A percentile compares a stretch with the other conserved stretches of the same genome.
phyloP scores from a whole-genome alignment of 2,797 vertebrate genomes.

The Sebastes nivosus region DNA sequence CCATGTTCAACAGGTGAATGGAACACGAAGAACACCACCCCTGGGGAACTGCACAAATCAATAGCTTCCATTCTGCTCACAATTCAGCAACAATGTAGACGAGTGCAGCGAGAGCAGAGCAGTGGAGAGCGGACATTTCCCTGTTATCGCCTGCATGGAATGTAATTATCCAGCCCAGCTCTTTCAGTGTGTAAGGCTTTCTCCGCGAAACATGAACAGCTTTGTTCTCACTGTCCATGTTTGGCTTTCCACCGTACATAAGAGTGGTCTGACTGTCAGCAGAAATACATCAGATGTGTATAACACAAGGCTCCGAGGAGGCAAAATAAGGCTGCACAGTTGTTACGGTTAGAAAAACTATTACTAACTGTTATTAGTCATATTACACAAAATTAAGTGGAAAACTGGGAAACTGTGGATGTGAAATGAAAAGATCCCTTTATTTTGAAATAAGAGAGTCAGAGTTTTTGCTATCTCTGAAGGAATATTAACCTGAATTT shows the following conservation, averaged over 20 bases:
- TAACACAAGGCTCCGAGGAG: background rate
- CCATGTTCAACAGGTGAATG: constrained; percentile 44
- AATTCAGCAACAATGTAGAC: constrained; percentile 71
- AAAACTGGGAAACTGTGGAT: background rate
- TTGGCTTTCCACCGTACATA: background rate
- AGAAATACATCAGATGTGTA: background rate
- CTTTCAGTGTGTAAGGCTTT: constrained; percentile 50
- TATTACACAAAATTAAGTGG: background rate
- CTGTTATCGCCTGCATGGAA: constrained; percentile 79
- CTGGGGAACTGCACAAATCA: constrained; percentile 40
- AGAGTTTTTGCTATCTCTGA: background rate
- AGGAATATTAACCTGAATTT: background rate
- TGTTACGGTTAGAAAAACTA: background rate
- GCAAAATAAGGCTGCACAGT: background rate
- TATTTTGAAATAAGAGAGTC: background rate
- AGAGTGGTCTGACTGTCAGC: constrained; percentile 21
- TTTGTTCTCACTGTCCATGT: constrained; percentile 56
- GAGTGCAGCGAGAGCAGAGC: constrained; percentile 33
- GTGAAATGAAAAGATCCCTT: background rate
- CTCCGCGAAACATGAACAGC: constrained; percentile 51
- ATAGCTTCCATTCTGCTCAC: constrained; percentile 55
- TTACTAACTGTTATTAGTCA: no score
- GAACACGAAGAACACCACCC: constrained; percentile 50
- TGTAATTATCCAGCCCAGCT: constrained; percentile 75
- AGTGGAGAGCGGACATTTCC: constrained; percentile 72